Percentiles rank a stretch among this genome's conserved stretches.
phyloP scores from a whole-genome alignment of 2,113 vertebrate species.

The Centropristis striata region DNA sequence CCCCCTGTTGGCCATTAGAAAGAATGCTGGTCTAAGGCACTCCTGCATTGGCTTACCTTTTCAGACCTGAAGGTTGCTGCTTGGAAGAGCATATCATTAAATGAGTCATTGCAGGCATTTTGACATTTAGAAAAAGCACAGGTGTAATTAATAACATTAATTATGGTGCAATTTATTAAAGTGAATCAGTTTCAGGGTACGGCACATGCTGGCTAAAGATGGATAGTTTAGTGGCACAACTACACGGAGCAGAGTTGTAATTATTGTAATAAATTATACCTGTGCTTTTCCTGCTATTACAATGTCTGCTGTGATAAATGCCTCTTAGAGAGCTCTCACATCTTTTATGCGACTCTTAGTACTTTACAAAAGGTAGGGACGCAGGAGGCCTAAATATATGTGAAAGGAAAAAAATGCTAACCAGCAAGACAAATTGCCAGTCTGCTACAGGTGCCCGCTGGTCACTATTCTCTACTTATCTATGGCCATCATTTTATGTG shows the following conservation, averaged over 20 bases:
- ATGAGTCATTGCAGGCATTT: not conserved
- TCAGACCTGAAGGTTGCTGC: too few species aligned
- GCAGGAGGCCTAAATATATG: not conserved
- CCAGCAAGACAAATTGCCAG: not conserved
- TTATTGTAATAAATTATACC: not conserved
- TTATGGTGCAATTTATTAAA: not conserved
- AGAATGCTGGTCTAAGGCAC: too few species aligned
- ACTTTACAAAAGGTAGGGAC: not conserved
- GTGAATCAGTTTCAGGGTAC: not conserved
- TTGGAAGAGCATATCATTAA: not conserved
- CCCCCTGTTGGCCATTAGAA: too few species aligned
- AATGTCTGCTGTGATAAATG: not conserved
- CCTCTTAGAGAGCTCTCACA: not conserved
- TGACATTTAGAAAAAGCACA: not conserved
- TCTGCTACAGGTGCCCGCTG: not conserved
- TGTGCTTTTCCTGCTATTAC: conserved; percentile 1
- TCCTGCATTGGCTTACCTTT: too few species aligned
- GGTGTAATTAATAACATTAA: not conserved
- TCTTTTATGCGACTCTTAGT: not conserved
- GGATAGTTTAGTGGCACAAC: not conserved
- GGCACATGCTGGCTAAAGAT: not conserved
- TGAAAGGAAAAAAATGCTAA: not conserved
- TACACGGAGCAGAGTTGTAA: not conserved
- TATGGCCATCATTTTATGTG: not conserved
- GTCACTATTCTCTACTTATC: not conserved